Conservation (phyloP, 2,113 vertebrate genomes). For the Eira barbara region DNA sequence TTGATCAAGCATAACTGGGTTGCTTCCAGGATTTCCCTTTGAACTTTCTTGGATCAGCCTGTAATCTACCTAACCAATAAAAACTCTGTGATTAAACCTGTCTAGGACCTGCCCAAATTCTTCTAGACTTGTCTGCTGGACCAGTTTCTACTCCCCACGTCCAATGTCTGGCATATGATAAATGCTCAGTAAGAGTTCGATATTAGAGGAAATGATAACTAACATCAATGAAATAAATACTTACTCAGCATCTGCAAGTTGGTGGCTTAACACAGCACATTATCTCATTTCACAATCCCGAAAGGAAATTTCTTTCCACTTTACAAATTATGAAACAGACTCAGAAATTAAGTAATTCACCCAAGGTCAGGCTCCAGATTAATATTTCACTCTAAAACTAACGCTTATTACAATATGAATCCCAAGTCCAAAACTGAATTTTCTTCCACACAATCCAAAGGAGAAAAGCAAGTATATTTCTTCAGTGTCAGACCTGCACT, state of each 20-base stretch:
- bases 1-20: background rate
- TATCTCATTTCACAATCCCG: background rate
- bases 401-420: background rate
- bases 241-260: background rate
- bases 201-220: background rate
- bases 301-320: background rate
- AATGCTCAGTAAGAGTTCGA: background rate
- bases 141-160: background rate
- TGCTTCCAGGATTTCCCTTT: background rate
- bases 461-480: background rate
- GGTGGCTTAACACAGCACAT: background rate
- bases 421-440: background rate
- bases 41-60: background rate
- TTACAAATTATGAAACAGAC: constrained; percentile 12
- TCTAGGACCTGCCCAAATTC: background rate
- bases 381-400: background rate
- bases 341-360: background rate
- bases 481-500: background rate
- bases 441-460: background rate
- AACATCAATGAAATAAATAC: background rate
- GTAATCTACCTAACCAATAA: background rate
- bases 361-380: background rate
- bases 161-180: background rate
- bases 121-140: background rate
- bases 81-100: background rate